Evolutionary conservation across 1,140 invertebrate species (phyloP), one percentile per base, ranked within the genome.

Genomic region (Hydropsyche tenuis): DNA sequence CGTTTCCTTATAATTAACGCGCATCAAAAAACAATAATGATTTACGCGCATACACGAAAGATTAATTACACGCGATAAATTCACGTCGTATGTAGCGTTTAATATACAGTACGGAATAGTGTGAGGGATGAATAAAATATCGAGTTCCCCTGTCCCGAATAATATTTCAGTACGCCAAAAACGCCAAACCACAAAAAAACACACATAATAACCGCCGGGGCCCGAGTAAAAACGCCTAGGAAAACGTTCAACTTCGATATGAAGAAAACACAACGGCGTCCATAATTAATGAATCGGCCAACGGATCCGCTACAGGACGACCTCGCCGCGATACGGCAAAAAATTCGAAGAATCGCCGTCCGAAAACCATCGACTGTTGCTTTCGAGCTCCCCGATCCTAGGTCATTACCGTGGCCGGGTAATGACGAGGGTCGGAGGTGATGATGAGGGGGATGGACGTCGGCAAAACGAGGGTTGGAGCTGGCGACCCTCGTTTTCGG

Each of bases 101-200:
- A 20, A 20, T 53, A 20, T 53, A 53, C 48, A 53, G 7, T 16
- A 20, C 48, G 48, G 30, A 37, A 37, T 37, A 37, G 30, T 37
- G 30, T 37, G 30, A 53, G 48, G 48, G 48, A 53, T 53, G 48
- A 53, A 53, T 53, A 53, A 53, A 53, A 53, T 53, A 53, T 53
- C n/a, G 48, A 18, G 48, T 14, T 48, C 16, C 30, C 30, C 30
- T n/a, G 30, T 37, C 9, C 30, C 30, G 30, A 37, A 37, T 37
- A 37, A 37, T 37, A 37, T 37, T 37, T 37, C 30, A 37, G 30
- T n/a, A n/a, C n/a, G n/a, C 30, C 30, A 9, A 37, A 37, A 37
- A 37, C 30, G 30, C 3, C 30, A n/a, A n/a, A n/a, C n/a, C n/a
- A n/a, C 30, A 4, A 9, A 37, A 37, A 37, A 37, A 37, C 30